Conservation (phyloP, 2,113 vertebrate species). For the Pedetes capensis region DNA sequence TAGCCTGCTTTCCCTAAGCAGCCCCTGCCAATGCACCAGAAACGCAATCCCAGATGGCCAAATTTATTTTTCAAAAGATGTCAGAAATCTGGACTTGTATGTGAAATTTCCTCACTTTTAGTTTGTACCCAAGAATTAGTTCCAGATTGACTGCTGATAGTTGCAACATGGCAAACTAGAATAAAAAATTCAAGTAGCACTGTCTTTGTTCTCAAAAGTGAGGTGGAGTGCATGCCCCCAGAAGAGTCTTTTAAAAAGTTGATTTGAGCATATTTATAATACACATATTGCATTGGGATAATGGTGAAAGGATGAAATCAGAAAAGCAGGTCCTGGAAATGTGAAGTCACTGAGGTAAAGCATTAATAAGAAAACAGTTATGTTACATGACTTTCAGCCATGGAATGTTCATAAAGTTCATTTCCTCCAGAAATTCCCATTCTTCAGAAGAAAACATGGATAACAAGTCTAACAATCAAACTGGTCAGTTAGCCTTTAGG, state of each 20-base stretch:
- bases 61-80: background rate
- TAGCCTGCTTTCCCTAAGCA: background rate
- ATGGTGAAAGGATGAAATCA: too few species aligned
- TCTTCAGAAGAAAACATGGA: too few species aligned
- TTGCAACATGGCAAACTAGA: background rate
- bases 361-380: too few species aligned
- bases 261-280: background rate
- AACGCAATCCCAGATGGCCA: background rate
- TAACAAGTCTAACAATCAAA: too few species aligned
- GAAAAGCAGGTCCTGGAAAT: too few species aligned
- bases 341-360: too few species aligned
- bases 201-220: background rate
- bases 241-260: background rate
- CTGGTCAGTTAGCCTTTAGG: too few species aligned
- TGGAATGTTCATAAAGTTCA: too few species aligned
- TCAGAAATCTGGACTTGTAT: constrained; percentile 15
- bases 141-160: background rate
- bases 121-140: background rate
- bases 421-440: too few species aligned
- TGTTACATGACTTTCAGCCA: too few species aligned
- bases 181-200: background rate
- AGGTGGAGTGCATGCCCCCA: background rate
- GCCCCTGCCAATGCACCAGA: background rate
- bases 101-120: background rate
- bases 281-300: background rate